phyloP scores from a whole-genome alignment of 1,140 invertebrate genomes.

The Heliconius nattereri region DNA sequence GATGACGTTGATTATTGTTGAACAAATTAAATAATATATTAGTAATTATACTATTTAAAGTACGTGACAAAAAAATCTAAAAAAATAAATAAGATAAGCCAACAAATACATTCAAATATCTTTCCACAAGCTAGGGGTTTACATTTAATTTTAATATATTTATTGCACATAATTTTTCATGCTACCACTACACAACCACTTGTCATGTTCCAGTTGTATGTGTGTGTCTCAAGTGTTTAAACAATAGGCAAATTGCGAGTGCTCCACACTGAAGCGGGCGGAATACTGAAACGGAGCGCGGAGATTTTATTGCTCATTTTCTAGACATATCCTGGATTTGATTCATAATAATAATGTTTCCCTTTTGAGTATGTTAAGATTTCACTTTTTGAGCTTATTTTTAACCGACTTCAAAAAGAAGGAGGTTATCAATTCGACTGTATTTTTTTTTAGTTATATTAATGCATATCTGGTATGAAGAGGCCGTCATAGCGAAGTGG shows the following conservation, averaged over 20 bases:
- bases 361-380: neutral
- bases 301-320: slow-evolving; percentile 21
- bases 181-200: slow-evolving; percentile 35
- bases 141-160: too few relatives aligned
- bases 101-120: too few relatives aligned
- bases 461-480: too few relatives aligned
- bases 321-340: neutral
- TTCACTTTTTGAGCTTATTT: neutral
- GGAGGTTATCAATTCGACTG: too few relatives aligned
- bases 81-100: too few relatives aligned
- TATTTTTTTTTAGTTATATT: too few relatives aligned
- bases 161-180: neutral
- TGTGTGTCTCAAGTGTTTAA: slow-evolving; percentile 46
- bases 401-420: too few relatives aligned
- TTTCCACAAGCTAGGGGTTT: too few relatives aligned
- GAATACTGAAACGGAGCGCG: neutral
- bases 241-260: slow-evolving; percentile 41
- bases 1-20: too few relatives aligned
- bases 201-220: slow-evolving; percentile 31
- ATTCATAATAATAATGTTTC: neutral
- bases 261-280: slow-evolving; percentile 19
- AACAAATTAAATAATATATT: too few relatives aligned
- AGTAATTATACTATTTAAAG: too few relatives aligned
- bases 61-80: too few relatives aligned
- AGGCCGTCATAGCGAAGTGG: neutral